These are phyloP conservation scores for Drosophila obscura DNA, from an alignment of 1,140 invertebrate species.

Conservation along the genomic window DNA sequence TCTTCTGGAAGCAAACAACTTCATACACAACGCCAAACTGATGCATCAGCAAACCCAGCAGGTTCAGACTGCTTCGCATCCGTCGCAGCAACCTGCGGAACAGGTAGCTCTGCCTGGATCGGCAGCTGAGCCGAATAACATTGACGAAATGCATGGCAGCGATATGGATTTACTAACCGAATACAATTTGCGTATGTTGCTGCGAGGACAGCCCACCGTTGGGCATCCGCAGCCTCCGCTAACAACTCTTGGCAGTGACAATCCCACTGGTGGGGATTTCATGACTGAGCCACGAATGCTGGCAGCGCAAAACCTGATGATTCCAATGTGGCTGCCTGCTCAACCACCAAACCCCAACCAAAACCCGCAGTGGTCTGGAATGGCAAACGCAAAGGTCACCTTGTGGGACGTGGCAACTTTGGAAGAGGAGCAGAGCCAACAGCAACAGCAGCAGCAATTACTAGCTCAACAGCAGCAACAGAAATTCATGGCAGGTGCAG, in stretches of 20 bases:
- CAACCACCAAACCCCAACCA: slow-evolving; percentile 13
- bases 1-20: slow-evolving; percentile 78
- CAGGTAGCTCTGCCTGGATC: slow-evolving; percentile 74
- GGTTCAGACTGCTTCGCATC: not conserved
- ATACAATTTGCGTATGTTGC: slow-evolving; percentile 75
- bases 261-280: slow-evolving; percentile 33
- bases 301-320: slow-evolving; percentile 79
- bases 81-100: slow-evolving; percentile 10
- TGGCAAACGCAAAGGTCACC: slow-evolving; percentile 42
- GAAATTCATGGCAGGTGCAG: not conserved
- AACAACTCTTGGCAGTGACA: slow-evolving; percentile 17
- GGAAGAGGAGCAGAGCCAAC: slow-evolving; percentile 83
- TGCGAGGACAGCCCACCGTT: slow-evolving; percentile 42
- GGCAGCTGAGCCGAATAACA: slow-evolving; percentile 30
- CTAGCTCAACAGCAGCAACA: slow-evolving; percentile 77
- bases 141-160: slow-evolving; percentile 33
- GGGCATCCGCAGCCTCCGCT: slow-evolving; percentile 27
- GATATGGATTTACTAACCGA: slow-evolving; percentile 70
- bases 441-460: slow-evolving; percentile 82
- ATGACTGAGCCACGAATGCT: slow-evolving; percentile 55
- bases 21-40: slow-evolving; percentile 69
- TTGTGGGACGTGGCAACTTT: slow-evolving; percentile 63
- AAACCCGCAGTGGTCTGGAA: slow-evolving; percentile 33
- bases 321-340: slow-evolving; percentile 82
- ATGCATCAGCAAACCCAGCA: slow-evolving; percentile 72